Percentiles rank a stretch among this genome's conserved stretches.
Evolutionary conservation across 2,888 invertebrate species (phyloP).

Genomic region (Leptopterna dolabrata): DNA sequence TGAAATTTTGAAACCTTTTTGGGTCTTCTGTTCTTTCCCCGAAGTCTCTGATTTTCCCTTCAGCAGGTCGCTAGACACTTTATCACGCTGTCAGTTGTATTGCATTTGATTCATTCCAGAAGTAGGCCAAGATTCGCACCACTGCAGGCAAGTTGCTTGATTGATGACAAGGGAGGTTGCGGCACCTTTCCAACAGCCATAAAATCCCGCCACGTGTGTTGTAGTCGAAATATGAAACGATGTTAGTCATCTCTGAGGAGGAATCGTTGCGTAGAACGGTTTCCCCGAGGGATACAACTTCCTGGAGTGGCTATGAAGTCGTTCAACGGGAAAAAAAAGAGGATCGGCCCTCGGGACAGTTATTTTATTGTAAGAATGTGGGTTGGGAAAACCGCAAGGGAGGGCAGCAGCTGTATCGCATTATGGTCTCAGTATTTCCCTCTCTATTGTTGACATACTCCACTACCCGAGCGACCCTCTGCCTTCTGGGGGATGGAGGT

Average conservation of each 20-base stretch:
- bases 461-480: conserved; percentile 17
- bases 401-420: conserved; percentile 51
- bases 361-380: conserved; percentile 53
- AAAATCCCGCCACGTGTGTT: not conserved
- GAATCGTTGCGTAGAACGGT: not conserved
- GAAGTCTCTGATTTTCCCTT: too few species aligned
- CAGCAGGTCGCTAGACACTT: too few species aligned
- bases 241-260: not conserved
- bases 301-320: conserved; percentile 34
- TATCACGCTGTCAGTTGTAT: too few species aligned
- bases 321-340: not conserved
- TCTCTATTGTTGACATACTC: conserved; percentile 51
- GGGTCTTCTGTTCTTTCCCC: too few species aligned
- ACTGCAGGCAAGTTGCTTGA: too few species aligned
- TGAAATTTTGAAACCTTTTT: too few species aligned
- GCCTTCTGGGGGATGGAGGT: not conserved
- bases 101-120: too few species aligned
- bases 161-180: too few species aligned
- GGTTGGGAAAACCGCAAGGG: conserved; percentile 44
- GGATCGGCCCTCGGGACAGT: conserved; percentile 16
- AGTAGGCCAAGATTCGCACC: too few species aligned
- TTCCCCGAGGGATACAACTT: not conserved
- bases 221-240: not conserved
- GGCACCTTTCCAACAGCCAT: too few species aligned
- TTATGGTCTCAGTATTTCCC: conserved; percentile 21